Conservation (phyloP, 2,888 invertebrate species). For the Parapristionchus giblindavisi region DNA sequence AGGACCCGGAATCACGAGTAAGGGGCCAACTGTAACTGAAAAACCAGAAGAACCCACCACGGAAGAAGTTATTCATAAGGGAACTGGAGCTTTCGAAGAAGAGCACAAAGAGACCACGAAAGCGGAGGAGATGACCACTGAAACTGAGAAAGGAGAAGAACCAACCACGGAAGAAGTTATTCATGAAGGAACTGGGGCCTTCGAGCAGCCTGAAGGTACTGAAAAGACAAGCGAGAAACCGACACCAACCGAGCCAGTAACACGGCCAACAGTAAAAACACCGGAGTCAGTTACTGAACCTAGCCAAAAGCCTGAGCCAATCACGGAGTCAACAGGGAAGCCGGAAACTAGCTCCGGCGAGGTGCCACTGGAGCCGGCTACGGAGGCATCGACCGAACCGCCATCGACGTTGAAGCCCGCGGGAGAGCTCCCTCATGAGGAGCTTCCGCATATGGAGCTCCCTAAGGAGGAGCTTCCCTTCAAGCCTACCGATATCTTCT, state of each 20-base stretch:
- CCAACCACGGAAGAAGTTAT: conserved; percentile 7
- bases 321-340: background rate
- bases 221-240: background rate
- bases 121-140: conserved; percentile 2
- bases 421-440: no score
- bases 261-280: background rate
- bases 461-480: no score
- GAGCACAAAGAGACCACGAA: background rate
- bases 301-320: background rate
- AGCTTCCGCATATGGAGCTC: no score
- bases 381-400: no score
- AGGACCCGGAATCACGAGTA: no score
- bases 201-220: conserved; percentile 6
- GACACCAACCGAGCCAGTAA: background rate
- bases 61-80: background rate
- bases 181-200: conserved; percentile 9
- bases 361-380: background rate
- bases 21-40: no score
- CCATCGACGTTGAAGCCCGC: no score
- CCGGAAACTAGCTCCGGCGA: conserved; percentile 13
- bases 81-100: background rate
- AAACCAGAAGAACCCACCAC: no score
- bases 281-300: background rate
- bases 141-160: no score
- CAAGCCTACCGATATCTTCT: no score